A percentile compares a stretch with the other conserved stretches of the same genome.
These are phyloP conservation scores for Cheiracanthium punctorium DNA, from an alignment of 2,888 invertebrate species.

Conservation along the genomic window DNA sequence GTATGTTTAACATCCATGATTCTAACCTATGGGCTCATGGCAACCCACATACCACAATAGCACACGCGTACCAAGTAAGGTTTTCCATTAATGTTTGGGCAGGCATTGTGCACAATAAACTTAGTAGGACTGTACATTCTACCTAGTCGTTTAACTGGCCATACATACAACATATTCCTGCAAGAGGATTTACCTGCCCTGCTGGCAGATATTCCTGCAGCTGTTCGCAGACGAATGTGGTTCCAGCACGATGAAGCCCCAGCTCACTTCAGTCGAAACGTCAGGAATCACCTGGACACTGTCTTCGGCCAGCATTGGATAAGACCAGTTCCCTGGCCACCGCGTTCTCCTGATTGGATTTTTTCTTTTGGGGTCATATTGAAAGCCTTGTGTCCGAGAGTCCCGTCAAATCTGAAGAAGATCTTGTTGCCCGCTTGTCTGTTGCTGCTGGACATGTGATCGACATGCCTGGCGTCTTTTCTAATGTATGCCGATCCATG, in stretches of 20 bases:
- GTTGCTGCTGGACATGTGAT: background rate
- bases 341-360: background rate
- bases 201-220: background rate
- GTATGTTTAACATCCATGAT: background rate
- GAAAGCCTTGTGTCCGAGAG: background rate
- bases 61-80: background rate
- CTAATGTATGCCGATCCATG: background rate
- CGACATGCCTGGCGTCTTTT: background rate
- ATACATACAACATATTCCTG: background rate
- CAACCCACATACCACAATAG: background rate
- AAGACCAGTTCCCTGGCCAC: background rate
- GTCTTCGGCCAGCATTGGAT: background rate
- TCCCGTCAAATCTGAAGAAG: background rate
- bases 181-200: background rate
- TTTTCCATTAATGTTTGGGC: slow-evolving; percentile 15
- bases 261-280: background rate
- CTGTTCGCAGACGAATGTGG: slow-evolving; percentile 4
- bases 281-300: background rate
- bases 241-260: background rate
- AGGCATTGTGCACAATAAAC: background rate
- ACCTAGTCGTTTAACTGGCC: background rate
- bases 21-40: background rate
- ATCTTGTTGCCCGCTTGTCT: background rate
- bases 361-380: background rate
- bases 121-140: background rate